Evolutionary conservation across 2,113 vertebrate species (phyloP).

Genomic region (Centropus bengalensis): DNA sequence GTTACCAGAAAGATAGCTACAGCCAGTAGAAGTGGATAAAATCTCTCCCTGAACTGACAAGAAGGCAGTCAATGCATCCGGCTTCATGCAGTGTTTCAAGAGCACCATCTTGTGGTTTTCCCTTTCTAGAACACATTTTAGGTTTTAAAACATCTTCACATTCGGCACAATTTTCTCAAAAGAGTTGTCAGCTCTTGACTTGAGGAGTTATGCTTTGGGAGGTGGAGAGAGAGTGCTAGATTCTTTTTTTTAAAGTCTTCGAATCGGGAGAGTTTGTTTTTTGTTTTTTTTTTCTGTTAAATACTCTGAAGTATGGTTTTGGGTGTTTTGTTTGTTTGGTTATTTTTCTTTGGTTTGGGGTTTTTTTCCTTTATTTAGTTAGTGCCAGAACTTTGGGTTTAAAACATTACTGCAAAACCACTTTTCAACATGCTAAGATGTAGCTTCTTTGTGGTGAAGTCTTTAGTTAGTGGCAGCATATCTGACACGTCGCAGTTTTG

Average conservation of each 20-base stretch:
- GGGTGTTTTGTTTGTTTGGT: too few relatives aligned
- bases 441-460: fast-evolving
- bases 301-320: not conserved
- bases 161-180: not conserved
- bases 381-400: not conserved
- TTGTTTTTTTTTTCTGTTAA: not conserved
- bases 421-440: not conserved
- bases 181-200: not conserved
- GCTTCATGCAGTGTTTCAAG: constrained; percentile 10
- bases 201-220: not conserved
- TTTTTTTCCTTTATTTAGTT: too few relatives aligned
- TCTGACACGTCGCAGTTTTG: not conserved
- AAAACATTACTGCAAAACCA: not conserved
- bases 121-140: not conserved
- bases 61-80: fast-evolving
- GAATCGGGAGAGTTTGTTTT: not conserved
- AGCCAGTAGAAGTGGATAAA: not conserved
- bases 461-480: not conserved
- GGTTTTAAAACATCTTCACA: not conserved
- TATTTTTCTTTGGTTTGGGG: too few relatives aligned
- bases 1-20: not conserved
- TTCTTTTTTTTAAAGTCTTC: not conserved
- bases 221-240: not conserved
- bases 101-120: constrained; percentile 74
- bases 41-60: fast-evolving